Conservation (phyloP, 2,888 invertebrate species). For the Lasioglossum zephyrum region DNA sequence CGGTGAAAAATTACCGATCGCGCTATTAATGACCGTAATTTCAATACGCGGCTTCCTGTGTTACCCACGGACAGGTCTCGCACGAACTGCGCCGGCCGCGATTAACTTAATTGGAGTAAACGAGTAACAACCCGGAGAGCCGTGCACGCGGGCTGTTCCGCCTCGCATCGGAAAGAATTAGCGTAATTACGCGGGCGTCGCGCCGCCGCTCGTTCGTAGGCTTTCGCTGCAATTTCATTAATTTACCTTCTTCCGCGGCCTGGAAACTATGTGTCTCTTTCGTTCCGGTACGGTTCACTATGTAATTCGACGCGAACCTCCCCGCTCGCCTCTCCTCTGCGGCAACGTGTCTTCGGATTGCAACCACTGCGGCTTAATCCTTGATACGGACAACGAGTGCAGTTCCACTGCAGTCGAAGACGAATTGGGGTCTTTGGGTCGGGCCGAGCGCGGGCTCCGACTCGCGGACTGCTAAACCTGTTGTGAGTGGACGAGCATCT, state of each 20-base stretch:
- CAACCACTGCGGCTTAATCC: neutral
- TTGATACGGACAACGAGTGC: constrained; percentile 5
- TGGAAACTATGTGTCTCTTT: neutral
- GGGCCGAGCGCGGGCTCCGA: neutral
- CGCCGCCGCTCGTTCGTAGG: neutral
- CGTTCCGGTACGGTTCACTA: constrained; percentile 2
- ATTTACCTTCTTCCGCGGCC: constrained; percentile 1
- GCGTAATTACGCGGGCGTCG: constrained; percentile 56
- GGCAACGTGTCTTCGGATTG: neutral
- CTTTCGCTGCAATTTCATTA: constrained; percentile 11
- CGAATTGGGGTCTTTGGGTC: neutral
- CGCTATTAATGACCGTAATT: constrained; percentile 70
- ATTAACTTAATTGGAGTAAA: constrained; percentile 71
- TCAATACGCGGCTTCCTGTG: constrained; percentile 69
- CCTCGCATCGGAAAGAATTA: constrained; percentile 51
- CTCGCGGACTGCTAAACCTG: neutral
- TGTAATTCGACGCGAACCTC: neutral
- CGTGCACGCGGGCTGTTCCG: constrained; percentile 35
- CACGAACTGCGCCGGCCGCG: constrained; percentile 39
- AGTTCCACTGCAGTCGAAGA: neutral
- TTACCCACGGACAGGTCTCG: constrained; percentile 46
- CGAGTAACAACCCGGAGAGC: constrained; percentile 58
- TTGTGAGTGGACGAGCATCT: neutral
- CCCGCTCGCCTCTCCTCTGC: neutral
- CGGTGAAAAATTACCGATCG: constrained; percentile 70